Conservation (phyloP, 2,113 vertebrate species). For the Psephotus haematonotus region DNA sequence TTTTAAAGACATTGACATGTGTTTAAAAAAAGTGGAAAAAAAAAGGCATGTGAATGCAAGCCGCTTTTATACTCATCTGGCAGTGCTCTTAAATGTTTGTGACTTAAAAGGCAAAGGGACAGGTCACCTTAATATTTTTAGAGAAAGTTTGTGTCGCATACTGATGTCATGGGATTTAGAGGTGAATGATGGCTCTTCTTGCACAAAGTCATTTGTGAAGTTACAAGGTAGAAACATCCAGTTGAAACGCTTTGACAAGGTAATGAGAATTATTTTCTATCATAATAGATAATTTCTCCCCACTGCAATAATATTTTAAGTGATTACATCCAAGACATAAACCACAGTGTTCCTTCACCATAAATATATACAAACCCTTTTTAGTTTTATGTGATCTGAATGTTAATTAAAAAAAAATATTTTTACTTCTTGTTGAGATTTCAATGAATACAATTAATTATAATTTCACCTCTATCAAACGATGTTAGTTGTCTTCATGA, state of each 20-base stretch:
- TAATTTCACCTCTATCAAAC: neutral
- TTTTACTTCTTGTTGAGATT: neutral
- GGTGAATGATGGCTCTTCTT: neutral
- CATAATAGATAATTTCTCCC: neutral
- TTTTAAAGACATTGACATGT: neutral
- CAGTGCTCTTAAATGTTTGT: neutral
- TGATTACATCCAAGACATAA: neutral
- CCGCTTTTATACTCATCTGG: neutral
- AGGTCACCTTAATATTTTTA: neutral
- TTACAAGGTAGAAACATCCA: neutral
- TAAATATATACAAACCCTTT: neutral
- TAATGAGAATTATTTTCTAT: slow-evolving; percentile 8
- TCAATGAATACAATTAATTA: neutral
- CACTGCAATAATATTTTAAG: neutral
- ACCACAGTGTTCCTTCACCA: neutral
- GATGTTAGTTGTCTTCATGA: neutral
- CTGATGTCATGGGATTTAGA: neutral
- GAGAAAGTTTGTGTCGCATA: neutral
- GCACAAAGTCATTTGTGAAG: neutral
- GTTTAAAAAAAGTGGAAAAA: slow-evolving; percentile 22
- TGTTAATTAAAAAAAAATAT: neutral
- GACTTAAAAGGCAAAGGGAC: neutral
- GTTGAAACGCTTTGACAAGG: neutral
- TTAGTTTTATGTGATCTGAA: neutral
- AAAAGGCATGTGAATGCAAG: neutral